These are phyloP conservation scores for Elanus axillaris DNA, from an alignment of 2,113 vertebrate species.

Conservation along the genomic window DNA sequence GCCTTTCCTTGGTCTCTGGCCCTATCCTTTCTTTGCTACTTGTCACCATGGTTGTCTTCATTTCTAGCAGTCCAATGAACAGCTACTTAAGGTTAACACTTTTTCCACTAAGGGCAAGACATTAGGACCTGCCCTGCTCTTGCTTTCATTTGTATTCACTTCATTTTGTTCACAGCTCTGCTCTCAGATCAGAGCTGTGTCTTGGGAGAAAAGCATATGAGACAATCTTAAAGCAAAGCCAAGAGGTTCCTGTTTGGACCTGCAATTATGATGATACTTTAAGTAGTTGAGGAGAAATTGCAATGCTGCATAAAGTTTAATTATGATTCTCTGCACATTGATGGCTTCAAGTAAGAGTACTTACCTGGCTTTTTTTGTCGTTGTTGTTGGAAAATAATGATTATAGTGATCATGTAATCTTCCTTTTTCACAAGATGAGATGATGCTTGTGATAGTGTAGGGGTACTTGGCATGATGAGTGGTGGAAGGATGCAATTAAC, in stretches of 20 bases:
- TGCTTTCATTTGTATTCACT: neutral
- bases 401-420: constrained; percentile 42
- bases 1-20: neutral
- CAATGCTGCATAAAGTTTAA: neutral
- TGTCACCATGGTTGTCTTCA: neutral
- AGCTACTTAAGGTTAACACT: neutral
- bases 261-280: neutral
- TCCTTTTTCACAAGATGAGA: neutral
- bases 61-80: neutral
- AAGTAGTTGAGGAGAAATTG: neutral
- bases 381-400: constrained; percentile 59
- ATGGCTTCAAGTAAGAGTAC: constrained; percentile 22
- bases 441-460: constrained; percentile 24
- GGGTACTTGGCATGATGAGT: constrained; percentile 22
- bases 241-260: constrained; percentile 14
- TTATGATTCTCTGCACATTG: constrained; percentile 9
- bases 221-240: constrained; percentile 7
- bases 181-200: neutral
- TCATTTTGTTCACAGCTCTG: neutral
- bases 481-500: constrained; percentile 54
- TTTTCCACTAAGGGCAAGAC: neutral
- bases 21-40: neutral
- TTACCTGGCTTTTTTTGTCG: constrained; percentile 1
- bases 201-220: neutral
- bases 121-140: neutral